Conservation (phyloP, 2,113 vertebrate genomes). For the Conger conger region DNA sequence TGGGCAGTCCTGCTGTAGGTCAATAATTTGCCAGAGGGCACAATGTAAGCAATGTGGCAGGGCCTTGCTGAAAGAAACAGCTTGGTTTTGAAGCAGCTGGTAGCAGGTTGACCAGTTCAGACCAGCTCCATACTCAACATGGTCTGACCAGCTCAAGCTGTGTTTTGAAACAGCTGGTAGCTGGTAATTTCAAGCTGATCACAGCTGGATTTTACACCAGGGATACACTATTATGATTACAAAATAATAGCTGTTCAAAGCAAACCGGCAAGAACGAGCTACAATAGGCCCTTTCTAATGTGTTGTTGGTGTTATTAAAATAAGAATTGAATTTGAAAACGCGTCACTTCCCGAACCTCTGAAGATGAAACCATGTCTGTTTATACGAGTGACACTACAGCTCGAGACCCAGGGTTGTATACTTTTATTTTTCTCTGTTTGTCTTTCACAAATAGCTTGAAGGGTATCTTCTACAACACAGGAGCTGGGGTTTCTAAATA, state of each 20-base stretch:
- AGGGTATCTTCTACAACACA: neutral
- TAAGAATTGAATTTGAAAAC: neutral
- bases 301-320: neutral
- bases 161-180: too few species aligned
- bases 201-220: too few species aligned
- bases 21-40: too few species aligned
- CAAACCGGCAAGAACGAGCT: neutral
- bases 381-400: neutral
- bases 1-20: too few species aligned
- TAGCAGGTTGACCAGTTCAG: too few species aligned
- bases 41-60: too few species aligned
- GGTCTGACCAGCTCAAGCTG: too few species aligned
- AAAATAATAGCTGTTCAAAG: neutral
- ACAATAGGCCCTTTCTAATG: neutral
- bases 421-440: conserved; percentile 12
- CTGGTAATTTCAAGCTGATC: too few species aligned
- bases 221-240: neutral
- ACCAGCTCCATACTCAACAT: too few species aligned
- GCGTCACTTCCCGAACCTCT: neutral
- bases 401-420: neutral
- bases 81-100: too few species aligned
- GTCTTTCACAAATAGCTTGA: conserved; percentile 26
- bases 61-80: too few species aligned
- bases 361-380: neutral
- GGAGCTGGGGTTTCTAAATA: conserved; percentile 10